Conservation (phyloP, 2,888 invertebrate genomes). For the Tenthredo scrophulariae region DNA sequence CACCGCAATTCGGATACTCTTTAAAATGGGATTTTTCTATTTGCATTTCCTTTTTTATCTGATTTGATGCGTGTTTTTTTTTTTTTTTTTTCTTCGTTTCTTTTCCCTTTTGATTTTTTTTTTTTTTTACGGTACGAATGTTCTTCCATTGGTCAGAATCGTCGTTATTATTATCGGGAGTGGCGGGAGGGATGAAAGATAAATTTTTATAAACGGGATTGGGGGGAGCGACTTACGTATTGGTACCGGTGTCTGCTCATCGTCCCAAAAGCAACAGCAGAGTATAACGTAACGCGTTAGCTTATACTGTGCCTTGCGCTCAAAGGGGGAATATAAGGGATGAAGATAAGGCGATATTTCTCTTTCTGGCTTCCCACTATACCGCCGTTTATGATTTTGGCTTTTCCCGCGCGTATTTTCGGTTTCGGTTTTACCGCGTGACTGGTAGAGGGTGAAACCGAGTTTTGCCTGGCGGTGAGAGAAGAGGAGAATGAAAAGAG, state of each 20-base stretch:
- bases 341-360: slow-evolving; percentile 33
- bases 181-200: background rate
- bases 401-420: slow-evolving; percentile 30
- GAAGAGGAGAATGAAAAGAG: background rate
- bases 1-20: background rate
- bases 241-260: too few species aligned
- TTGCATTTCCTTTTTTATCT: background rate
- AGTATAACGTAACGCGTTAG: background rate
- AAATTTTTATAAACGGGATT: background rate
- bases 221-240: too few species aligned
- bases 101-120: too few species aligned
- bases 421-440: slow-evolving; percentile 43
- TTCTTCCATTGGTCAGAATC: too few species aligned
- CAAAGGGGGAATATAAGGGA: background rate
- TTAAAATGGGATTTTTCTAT: background rate
- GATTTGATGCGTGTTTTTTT: background rate
- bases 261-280: background rate
- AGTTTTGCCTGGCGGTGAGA: background rate
- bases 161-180: background rate
- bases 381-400: slow-evolving; percentile 38
- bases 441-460: slow-evolving; percentile 34
- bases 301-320: background rate
- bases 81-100: too few species aligned
- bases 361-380: background rate
- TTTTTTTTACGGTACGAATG: background rate